phyloP scores from a whole-genome alignment of 2,888 invertebrate genomes.

The Sylvicola cinctus region DNA sequence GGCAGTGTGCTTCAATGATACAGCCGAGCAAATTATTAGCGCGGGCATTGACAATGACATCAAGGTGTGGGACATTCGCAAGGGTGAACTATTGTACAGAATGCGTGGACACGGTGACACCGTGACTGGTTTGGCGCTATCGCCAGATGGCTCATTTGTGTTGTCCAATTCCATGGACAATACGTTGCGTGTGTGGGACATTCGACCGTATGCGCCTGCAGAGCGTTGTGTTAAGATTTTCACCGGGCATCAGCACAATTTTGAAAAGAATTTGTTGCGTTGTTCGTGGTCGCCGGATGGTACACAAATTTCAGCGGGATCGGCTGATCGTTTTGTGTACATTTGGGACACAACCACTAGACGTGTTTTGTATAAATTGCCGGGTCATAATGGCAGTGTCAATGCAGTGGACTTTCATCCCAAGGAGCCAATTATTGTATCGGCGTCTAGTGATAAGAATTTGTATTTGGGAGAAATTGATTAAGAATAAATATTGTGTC shows the following conservation, averaged over 20 bases:
- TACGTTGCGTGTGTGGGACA: conserved; percentile 89
- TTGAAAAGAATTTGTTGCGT: conserved; percentile 86
- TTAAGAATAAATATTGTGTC: conserved; percentile 13
- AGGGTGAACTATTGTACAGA: conserved; percentile 61
- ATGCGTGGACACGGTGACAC: conserved; percentile 91
- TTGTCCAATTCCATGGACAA: conserved; percentile 96
- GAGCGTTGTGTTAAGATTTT: conserved; percentile 87
- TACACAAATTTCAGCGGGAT: conserved; percentile 69
- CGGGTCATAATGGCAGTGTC: conserved; percentile 94
- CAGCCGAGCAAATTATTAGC: conserved; percentile 82
- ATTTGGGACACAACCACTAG: conserved; percentile 92
- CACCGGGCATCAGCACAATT: conserved; percentile 89
- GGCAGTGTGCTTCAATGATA: conserved; percentile 84
- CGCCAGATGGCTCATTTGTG: conserved; percentile 71
- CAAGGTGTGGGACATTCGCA: conserved; percentile 93
- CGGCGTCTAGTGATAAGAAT: conserved; percentile 89
- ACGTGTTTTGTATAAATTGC: conserved; percentile 84
- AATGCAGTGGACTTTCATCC: conserved; percentile 94
- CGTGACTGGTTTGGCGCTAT: conserved; percentile 72
- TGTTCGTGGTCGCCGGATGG: conserved; percentile 92
- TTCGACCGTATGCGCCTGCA: conserved; percentile 80
- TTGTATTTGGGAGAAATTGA: conserved; percentile 93
- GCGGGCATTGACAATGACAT: conserved; percentile 95
- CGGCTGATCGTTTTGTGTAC: conserved; percentile 87
- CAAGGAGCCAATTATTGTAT: conserved; percentile 78